These are phyloP conservation scores for Cranoglanis bouderius DNA, from an alignment of 2,113 vertebrate species.

Conservation along the genomic window DNA sequence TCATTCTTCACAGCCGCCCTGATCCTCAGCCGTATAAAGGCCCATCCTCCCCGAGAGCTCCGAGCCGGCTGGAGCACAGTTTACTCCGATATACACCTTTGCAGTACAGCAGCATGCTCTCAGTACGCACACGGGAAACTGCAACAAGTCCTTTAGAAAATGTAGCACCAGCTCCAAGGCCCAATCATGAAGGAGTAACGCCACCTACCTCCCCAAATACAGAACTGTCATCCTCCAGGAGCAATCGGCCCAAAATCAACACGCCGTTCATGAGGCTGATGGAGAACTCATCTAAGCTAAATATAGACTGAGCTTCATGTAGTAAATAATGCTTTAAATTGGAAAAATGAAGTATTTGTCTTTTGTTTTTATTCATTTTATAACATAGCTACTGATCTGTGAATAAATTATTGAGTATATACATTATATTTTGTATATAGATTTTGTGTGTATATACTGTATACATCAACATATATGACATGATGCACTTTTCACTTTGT, in stretches of 20 bases:
- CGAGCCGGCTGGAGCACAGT: slow-evolving; percentile 71
- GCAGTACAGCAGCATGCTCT: slow-evolving; percentile 70
- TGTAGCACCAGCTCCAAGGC: slow-evolving; percentile 30
- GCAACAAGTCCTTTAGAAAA: slow-evolving; percentile 30
- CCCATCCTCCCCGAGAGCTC: slow-evolving; percentile 52
- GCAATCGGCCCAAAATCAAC: slow-evolving; percentile 63
- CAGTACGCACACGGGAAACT: slow-evolving; percentile 22
- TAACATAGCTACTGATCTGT: slow-evolving; percentile 60
- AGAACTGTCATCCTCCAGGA: slow-evolving; percentile 44
- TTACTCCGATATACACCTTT: slow-evolving; percentile 70
- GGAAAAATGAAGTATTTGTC: slow-evolving; percentile 38
- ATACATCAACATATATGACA: slow-evolving; percentile 25
- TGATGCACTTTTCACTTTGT: slow-evolving; percentile 58
- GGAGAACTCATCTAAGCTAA: slow-evolving; percentile 77
- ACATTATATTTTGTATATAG: neutral
- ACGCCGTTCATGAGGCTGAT: slow-evolving; percentile 86
- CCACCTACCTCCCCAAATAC: slow-evolving; percentile 17
- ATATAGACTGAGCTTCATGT: slow-evolving; percentile 50
- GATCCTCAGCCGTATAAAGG: slow-evolving; percentile 35
- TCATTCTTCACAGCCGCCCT: slow-evolving; percentile 14
- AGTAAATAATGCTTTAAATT: slow-evolving; percentile 9
- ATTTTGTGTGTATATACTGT: neutral
- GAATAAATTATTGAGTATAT: slow-evolving; percentile 53
- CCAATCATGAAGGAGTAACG: slow-evolving; percentile 44
- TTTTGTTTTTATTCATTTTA: slow-evolving; percentile 48